These are phyloP conservation scores for Erethizon dorsatum DNA, from an alignment of 2,797 vertebrate species.

Conservation along the genomic window DNA sequence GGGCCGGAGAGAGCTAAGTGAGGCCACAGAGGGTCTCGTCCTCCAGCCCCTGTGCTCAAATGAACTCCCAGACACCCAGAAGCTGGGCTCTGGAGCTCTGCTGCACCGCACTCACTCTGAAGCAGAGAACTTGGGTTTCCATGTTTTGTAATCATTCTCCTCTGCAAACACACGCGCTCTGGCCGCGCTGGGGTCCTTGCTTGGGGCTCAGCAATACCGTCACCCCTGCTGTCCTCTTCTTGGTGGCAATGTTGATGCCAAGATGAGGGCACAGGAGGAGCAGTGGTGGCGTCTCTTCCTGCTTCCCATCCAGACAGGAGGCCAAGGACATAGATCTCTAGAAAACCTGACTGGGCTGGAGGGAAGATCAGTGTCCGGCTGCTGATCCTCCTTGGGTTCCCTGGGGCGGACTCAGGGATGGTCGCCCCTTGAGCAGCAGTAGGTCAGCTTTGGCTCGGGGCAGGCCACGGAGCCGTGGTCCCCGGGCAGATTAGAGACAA, in stretches of 20 bases:
- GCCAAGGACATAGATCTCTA: background rate
- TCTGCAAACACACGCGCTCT: background rate
- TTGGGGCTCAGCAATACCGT: background rate
- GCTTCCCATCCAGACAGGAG: background rate
- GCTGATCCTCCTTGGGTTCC: background rate
- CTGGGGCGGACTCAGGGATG: background rate
- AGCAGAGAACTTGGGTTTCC: constrained; percentile 24
- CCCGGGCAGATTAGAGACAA: background rate
- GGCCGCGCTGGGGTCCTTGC: background rate
- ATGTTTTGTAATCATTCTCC: background rate
- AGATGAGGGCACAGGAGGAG: background rate
- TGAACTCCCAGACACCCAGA: background rate
- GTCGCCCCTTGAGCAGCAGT: background rate
- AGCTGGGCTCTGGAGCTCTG: background rate
- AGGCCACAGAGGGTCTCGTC: constrained; percentile 60
- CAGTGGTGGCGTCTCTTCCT: background rate
- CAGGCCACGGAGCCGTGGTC: background rate
- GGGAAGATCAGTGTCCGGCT: background rate
- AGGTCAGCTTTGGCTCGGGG: background rate
- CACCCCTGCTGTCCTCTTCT: background rate
- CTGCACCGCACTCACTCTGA: background rate
- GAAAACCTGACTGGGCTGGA: background rate
- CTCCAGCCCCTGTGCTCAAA: constrained; percentile 42
- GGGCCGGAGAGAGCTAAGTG: constrained; percentile 44
- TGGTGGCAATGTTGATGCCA: background rate